phyloP scores from a whole-genome alignment of 2,888 invertebrate genomes.

The Neoascia interrupta region DNA sequence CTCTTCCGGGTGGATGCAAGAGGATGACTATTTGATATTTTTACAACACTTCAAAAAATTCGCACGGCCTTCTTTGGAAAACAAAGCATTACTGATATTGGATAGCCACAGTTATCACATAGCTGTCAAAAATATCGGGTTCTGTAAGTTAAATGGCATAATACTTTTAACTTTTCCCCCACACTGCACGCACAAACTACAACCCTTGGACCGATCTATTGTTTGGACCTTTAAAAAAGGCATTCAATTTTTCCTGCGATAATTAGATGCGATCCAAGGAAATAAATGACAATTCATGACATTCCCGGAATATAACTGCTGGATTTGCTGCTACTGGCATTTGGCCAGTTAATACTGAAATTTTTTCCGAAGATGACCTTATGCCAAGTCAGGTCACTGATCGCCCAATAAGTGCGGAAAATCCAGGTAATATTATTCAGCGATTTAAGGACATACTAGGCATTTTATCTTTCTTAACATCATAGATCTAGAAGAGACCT shows the following conservation, averaged over 20 bases:
- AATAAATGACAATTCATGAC: constrained; percentile 73
- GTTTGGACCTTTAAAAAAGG: constrained; percentile 72
- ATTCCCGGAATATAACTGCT: constrained; percentile 70
- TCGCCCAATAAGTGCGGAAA: constrained; percentile 7
- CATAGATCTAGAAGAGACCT: not conserved
- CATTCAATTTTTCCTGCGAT: not conserved
- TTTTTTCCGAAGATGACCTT: constrained; percentile 6
- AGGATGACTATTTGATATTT: not conserved
- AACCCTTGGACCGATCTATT: constrained; percentile 71
- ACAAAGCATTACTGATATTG: not conserved
- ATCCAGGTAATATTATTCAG: not conserved
- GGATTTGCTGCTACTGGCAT: constrained; percentile 14
- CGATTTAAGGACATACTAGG: not conserved
- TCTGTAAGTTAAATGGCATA: not conserved
- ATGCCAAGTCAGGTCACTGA: not conserved
- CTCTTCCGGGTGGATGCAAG: constrained; percentile 56
- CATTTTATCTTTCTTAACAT: not conserved
- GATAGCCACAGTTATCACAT: not conserved
- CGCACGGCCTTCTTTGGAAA: not conserved
- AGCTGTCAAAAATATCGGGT: not conserved
- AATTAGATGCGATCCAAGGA: constrained; percentile 68
- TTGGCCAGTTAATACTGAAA: not conserved
- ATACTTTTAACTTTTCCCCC: constrained; percentile 17
- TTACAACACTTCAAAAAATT: not conserved
- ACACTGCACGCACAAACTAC: constrained; percentile 48